phyloP scores from a whole-genome alignment of 2,888 invertebrate species.

The Dolichopus griseipennis region DNA sequence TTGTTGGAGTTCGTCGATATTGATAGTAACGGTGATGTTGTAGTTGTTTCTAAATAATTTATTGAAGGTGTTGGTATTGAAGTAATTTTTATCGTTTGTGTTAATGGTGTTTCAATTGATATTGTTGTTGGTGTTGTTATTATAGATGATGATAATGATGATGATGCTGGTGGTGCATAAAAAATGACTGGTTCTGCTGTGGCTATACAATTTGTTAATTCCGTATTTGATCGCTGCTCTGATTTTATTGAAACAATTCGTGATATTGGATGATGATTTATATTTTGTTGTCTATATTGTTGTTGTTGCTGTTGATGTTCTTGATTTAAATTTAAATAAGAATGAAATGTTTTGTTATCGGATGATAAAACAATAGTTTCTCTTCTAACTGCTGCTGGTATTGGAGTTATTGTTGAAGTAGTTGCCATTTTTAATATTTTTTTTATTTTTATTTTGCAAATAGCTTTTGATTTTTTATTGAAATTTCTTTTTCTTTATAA shows the following conservation, averaged over 20 bases:
- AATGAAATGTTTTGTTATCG: background rate
- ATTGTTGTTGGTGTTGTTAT: slow-evolving; percentile 11
- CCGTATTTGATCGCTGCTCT: background rate
- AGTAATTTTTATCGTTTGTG: slow-evolving; percentile 1
- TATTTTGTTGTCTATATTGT: background rate
- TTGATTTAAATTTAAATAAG: background rate
- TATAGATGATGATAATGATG: slow-evolving; percentile 20
- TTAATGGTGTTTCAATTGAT: slow-evolving; percentile 1
- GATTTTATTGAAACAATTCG: background rate
- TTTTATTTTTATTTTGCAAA: background rate
- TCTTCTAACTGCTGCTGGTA: background rate
- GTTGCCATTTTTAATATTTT: background rate
- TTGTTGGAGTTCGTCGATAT: background rate
- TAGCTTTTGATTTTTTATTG: background rate
- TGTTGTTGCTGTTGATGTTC: background rate
- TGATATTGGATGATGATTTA: background rate
- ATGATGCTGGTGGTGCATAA: slow-evolving; percentile 40
- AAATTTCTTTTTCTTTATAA: background rate
- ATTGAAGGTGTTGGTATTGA: slow-evolving; percentile 24
- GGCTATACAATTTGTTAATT: slow-evolving; percentile 27
- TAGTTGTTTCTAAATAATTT: slow-evolving; percentile 23
- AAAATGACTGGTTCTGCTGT: slow-evolving; percentile 38
- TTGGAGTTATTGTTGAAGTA: slow-evolving; percentile 1
- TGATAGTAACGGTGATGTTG: background rate
- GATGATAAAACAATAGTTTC: slow-evolving; percentile 1